Conservation (phyloP, 2,113 vertebrate genomes). For the Cyprinodon tularosa region DNA sequence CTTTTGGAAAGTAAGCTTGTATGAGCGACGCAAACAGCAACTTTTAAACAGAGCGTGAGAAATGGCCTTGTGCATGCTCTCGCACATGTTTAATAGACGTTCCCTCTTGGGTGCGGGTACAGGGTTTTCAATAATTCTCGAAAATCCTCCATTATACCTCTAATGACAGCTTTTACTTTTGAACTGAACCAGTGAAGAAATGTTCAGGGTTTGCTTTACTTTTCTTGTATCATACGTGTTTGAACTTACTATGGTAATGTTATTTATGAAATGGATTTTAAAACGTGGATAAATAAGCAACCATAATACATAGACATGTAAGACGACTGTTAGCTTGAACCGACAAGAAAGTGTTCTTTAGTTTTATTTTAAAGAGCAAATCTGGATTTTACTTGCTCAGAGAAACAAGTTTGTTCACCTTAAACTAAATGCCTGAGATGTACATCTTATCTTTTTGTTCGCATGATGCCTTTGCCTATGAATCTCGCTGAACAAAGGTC, state of each 20-base stretch:
- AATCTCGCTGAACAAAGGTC: conserved; percentile 27
- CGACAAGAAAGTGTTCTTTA: neutral
- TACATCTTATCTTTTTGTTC: conserved; percentile 6
- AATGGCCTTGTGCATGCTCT: too few species aligned
- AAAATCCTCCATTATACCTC: too few species aligned
- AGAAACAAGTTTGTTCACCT: conserved; percentile 28
- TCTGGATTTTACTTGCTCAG: conserved; percentile 6
- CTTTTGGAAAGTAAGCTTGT: too few species aligned
- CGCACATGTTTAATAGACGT: too few species aligned
- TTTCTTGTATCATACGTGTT: neutral
- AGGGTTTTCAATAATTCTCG: too few species aligned
- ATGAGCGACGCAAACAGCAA: too few species aligned
- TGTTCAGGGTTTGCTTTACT: neutral
- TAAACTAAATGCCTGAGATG: conserved; percentile 31
- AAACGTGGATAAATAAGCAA: neutral
- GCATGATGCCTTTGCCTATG: conserved; percentile 25
- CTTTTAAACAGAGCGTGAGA: too few species aligned
- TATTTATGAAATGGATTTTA: neutral
- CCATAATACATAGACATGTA: neutral
- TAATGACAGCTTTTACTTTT: neutral
- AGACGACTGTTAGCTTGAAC: neutral
- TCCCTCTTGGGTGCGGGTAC: too few species aligned
- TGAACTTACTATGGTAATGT: neutral
- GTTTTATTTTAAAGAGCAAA: neutral
- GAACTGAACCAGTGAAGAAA: neutral